Evolutionary conservation across 2,888 invertebrate genomes (phyloP).

Genomic region (Hirtodrosophila duncani): DNA sequence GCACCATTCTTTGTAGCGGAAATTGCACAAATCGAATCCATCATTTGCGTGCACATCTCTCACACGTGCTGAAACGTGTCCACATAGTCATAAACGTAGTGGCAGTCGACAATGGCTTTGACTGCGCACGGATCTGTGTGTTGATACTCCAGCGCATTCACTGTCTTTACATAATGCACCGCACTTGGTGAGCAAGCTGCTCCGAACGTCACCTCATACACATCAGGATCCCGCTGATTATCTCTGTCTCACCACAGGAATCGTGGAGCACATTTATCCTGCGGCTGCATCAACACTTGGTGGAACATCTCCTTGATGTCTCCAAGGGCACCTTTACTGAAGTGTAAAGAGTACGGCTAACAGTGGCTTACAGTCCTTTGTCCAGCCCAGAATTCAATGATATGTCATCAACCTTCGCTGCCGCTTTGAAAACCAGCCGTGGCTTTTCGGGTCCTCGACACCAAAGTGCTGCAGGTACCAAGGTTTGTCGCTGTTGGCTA

Average conservation of each 20-base stretch:
- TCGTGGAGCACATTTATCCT: background rate
- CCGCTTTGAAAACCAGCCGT: conserved; percentile 3
- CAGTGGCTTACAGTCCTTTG: conserved; percentile 2
- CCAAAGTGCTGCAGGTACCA: conserved; percentile 1
- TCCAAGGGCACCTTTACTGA: background rate
- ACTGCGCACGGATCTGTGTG: no score
- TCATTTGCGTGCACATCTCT: no score
- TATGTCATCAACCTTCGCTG: background rate
- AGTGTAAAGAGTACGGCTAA: background rate
- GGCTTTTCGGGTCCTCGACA: conserved; percentile 5
- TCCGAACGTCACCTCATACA: conserved; percentile 1
- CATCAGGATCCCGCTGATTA: background rate
- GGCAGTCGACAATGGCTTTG: no score
- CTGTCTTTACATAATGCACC: no score
- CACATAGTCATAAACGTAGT: no score
- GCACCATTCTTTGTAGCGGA: no score
- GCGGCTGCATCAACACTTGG: conserved; percentile 1
- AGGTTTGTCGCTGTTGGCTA: background rate
- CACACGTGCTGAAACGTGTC: no score
- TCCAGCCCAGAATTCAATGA: conserved; percentile 1
- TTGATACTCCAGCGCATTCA: no score
- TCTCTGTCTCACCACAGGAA: conserved; percentile 4
- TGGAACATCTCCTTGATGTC: conserved; percentile 6
- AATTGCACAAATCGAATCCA: no score
- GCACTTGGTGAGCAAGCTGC: background rate